Base-by-base conservation (phyloP, 2,797 vertebrate genomes). In the Mormyrus hasselquistii region DNA sequence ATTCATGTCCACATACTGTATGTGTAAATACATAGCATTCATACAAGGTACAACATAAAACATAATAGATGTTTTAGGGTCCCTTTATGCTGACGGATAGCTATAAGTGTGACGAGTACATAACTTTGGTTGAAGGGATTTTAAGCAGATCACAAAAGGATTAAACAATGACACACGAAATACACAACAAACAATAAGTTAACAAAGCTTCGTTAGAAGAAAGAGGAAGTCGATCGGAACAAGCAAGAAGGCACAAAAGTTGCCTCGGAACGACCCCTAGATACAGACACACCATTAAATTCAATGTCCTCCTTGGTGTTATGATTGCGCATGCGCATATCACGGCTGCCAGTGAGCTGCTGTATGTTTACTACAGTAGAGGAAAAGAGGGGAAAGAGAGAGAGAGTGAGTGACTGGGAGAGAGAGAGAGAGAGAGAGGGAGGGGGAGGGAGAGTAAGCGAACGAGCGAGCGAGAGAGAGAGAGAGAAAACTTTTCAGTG, bases 311-410 rank as follows among this genome's bases (percentile, higher is more conserved):
- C 25, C 62, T 50, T 86, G 82, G 59, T 34, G 55, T 29, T 87
- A 91, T 90, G 84, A 91, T 92, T 86, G 85, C 73, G 89, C 76
- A 87, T 89, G 76, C 92, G 92, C 93, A 93, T 93, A 92, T 86
- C 92, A 90, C 95, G 94, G 95, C 95, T 94, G 94, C 59, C 38
- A 94, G 93, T 88, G 83, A 93, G 44, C 94, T 96, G 96, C 96
- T 94, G 95, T 96, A 93, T 96, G 96, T 97, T 96, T 96, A 96
- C 95, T 94, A 95, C 94, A 94, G 91, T 93, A 93, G 93, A 94
- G 94, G 94, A 73, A 90, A 93, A 93, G 90, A 90, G 93, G 92
- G 89, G 92, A 94, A 88, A 76, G 87, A 76, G 62, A 52, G 86
- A 47, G 87, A 19, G 87, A 49, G 38, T 25, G 86, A 87, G 34